Percentiles rank a stretch among this genome's conserved stretches.
Conservation (phyloP, 2,113 vertebrate species). For the Phocoena sinus region DNA sequence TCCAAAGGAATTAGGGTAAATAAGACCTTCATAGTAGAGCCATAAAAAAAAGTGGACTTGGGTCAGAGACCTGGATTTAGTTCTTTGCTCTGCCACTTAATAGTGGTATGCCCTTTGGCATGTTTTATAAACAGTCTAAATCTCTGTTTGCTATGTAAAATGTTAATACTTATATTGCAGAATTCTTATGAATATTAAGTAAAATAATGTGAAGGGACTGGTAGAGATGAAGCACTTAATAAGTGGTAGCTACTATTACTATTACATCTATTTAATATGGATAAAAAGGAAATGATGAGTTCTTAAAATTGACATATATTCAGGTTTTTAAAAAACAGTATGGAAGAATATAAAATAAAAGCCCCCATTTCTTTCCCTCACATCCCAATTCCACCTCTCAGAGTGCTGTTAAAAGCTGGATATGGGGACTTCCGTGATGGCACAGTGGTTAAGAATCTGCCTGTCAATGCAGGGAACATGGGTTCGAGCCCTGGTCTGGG, state of each 20-base stretch:
- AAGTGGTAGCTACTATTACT: not conserved
- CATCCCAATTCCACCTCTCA: not conserved
- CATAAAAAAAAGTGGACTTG: not conserved
- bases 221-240: not conserved
- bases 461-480: too few relatives aligned
- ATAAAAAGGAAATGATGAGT: constrained; percentile 23
- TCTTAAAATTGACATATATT: constrained; percentile 28
- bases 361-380: not conserved
- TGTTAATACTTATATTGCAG: not conserved
- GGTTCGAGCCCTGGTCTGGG: too few relatives aligned
- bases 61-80: not conserved
- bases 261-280: not conserved
- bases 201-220: not conserved
- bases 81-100: not conserved
- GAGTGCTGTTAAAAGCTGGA: not conserved
- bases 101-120: not conserved
- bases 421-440: not conserved
- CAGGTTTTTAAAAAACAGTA: not conserved
- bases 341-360: constrained; percentile 13
- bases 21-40: not conserved
- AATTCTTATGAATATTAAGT: not conserved
- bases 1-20: not conserved
- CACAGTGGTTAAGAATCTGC: too few relatives aligned
- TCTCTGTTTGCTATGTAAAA: not conserved
- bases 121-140: not conserved